These are phyloP conservation scores for Coregonus clupeaformis DNA, from an alignment of 2,113 vertebrate genomes.

Conservation along the genomic window DNA sequence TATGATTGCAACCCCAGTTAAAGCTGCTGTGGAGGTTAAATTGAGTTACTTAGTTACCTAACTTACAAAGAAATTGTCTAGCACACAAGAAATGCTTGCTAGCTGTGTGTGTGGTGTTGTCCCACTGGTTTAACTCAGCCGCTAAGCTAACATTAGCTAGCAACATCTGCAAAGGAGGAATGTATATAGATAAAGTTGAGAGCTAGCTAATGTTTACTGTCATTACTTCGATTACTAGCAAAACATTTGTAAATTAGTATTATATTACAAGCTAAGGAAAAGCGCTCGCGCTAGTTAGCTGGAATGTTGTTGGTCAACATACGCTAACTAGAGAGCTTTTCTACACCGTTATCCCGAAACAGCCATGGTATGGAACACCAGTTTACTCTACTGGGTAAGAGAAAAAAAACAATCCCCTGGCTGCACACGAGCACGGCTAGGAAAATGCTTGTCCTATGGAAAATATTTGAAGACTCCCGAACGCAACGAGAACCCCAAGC, in stretches of 20 bases:
- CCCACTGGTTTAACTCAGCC: no score
- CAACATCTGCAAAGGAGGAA: no score
- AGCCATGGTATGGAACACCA: background rate
- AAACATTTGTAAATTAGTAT: no score
- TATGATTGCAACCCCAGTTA: no score
- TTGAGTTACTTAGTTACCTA: constrained; percentile 36
- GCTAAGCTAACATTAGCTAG: no score
- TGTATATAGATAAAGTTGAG: no score
- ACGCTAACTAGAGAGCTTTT: background rate
- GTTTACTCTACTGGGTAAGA: background rate
- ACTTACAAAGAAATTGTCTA: background rate
- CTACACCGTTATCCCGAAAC: background rate
- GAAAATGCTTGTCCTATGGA: background rate
- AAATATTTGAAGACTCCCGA: background rate
- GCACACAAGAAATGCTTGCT: background rate
- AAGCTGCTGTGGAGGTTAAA: no score
- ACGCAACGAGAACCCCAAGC: background rate
- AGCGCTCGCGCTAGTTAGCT: background rate
- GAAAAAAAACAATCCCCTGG: background rate
- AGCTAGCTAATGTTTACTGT: constrained; percentile 22
- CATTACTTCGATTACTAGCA: no score
- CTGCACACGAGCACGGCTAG: background rate
- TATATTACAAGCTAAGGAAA: no score
- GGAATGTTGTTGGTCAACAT: background rate
- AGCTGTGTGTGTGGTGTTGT: background rate